These are phyloP conservation scores for Oreochromis grahami DNA, from an alignment of 2,797 vertebrate genomes.

Conservation along the genomic window DNA sequence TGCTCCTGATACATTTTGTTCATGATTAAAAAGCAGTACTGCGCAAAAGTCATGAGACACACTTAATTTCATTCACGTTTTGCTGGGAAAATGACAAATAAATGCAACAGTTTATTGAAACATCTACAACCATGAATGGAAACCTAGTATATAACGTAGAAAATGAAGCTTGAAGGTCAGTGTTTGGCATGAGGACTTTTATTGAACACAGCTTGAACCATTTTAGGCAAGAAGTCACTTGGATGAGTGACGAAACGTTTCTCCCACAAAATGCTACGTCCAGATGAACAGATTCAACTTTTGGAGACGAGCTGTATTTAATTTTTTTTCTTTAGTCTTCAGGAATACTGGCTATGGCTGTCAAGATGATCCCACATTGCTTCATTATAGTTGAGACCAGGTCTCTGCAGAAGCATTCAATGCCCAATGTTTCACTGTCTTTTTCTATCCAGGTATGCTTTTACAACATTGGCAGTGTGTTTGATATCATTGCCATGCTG, in stretches of 20 bases:
- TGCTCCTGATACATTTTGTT: not conserved
- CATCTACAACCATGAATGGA: not conserved
- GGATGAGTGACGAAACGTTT: too few relatives aligned
- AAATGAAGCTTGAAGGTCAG: not conserved
- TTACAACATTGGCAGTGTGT: not conserved
- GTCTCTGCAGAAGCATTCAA: not conserved
- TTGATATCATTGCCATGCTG: not conserved
- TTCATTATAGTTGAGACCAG: not conserved
- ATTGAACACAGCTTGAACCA: not conserved
- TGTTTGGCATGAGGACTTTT: not conserved
- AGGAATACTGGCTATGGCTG: not conserved
- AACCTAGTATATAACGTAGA: not conserved
- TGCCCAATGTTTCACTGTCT: not conserved
- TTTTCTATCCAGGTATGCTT: not conserved
- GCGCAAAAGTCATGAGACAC: accelerated
- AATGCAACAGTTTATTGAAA: not conserved
- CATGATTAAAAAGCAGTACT: not conserved
- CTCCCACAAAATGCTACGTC: too few relatives aligned
- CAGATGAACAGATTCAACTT: too few relatives aligned
- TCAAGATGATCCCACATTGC: not conserved
- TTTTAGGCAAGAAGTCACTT: not conserved
- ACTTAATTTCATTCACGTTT: accelerated
- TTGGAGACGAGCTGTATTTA: not conserved
- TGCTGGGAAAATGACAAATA: not conserved
- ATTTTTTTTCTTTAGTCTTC: not conserved